Base-by-base conservation (phyloP, 2,113 vertebrate species). In the Rhynchomys soricoides region DNA sequence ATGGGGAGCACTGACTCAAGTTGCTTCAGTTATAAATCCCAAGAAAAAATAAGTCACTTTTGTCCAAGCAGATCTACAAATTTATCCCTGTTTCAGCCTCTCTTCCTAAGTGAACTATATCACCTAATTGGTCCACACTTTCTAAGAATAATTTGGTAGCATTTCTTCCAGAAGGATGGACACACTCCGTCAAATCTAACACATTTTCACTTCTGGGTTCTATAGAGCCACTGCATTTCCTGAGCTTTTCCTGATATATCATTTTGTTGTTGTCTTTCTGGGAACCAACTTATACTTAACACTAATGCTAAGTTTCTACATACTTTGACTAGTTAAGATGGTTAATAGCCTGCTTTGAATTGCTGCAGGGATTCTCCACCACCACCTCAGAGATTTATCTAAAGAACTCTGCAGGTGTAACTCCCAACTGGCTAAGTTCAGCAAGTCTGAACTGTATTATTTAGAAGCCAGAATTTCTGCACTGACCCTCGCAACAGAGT, bases 401-500 rank as follows among this genome's bases (percentile, higher is more conserved):
- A 26, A 82, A 86, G 86, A 79, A 43, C 31, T 50, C 73, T 62
- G 59, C 19, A 50, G 10, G 5, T 15, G 11, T 8, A 52, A 77
- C 48, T 50, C 45, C 16, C 79, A 77, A 50, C 89, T 78, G 15
- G 24, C 43, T 93, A 57, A 50, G 22, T 48, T 29, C 34, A 50
- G 48, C 50, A 81, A 71, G 11, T 26, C 5, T 79, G 16, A 73
- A 77, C 29, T 48, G 16, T 48, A 75, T 57, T 78, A 94, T 91
- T 83, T 77, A 93, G 83, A 79, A 55, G 26, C n/a, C 17, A 85
- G 70, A 37, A 31, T 93, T 81, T 78, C 90, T 34, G 9, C 77
- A 34, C 24, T 40, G 68, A 94, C 74, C 75, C 45, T 45, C 68
- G 40, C 17, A 57, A 31, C 2, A 68, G 17, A 71, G 31, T 93